Base-by-base conservation (phyloP, 2,888 invertebrate species). In the Operophtera brumata region DNA sequence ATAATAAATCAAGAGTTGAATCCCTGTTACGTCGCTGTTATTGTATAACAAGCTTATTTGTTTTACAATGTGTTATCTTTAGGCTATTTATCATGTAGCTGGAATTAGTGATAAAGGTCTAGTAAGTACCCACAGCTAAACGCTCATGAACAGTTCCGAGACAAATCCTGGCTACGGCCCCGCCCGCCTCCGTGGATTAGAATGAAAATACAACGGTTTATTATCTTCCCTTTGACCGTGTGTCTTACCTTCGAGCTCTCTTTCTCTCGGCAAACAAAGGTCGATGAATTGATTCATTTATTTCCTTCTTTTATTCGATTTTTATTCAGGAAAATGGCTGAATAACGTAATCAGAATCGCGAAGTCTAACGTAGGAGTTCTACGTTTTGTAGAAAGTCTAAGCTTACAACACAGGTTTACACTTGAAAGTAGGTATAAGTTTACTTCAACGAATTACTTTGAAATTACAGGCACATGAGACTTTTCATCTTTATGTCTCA, bases 151-250 rank as follows among this genome's bases (percentile, higher is more conserved):
- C n/a, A n/a, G n/a, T n/a, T n/a, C n/a, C n/a, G n/a, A 46, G 12
- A 20, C 11, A 11, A 36, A 35, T 3, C 30, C 36, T 43, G 36
- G 12, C 41, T 48, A 35, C 41, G 8, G 26, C 26, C 14, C 34
- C 14, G 37, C 20, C 6, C 6, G 25, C n/a, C n/a, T 39, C 50
- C 9, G 26, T 73, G 81, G 86, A 87, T 87, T 86, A 88, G 79
- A 86, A 86, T 85, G 86, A 84, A 82, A 87, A 85, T 80, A 87
- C 86, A 84, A 85, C 81, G 83, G 76, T 85, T 84, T 86, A 86
- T 86, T 86, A 87, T 86, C 81, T 84, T 84, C 74, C 75, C 78
- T 86, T 84, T 87, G 87, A 86, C 85, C 85, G 81, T 84, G 78
- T 80, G 82, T 82, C 82, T 86, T 83, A 84, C 81, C 80, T 83